A percentile compares a stretch with the other conserved stretches of the same genome.
phyloP scores from a whole-genome alignment of 2,113 vertebrate genomes.

The Trematocara unimaculatum region DNA sequence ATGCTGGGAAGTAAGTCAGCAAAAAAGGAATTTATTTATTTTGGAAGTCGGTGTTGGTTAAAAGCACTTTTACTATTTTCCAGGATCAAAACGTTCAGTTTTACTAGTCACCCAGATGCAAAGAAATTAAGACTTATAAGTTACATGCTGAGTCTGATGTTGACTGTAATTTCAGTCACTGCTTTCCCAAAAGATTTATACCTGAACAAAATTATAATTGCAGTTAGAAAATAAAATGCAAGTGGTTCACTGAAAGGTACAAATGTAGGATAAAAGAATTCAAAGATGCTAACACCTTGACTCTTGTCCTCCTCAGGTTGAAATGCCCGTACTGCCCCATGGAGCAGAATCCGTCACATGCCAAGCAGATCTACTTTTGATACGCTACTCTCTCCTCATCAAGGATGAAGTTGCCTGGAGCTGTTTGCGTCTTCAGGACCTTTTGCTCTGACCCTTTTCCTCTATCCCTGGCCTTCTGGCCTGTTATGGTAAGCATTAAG shows the following conservation, averaged over 20 bases:
- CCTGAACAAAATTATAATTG: neutral
- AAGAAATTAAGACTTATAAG: neutral
- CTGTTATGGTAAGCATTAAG: constrained; percentile 56
- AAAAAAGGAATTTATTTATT: neutral
- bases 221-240: neutral
- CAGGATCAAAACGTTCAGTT: neutral
- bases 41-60: neutral
- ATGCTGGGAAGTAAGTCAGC: constrained; percentile 81
- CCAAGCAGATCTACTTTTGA: constrained; percentile 90
- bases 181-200: neutral
- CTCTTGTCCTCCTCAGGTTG: constrained; percentile 66
- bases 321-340: constrained; percentile 91
- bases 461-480: constrained; percentile 40
- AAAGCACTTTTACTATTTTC: neutral
- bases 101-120: neutral
- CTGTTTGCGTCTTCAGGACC: constrained; percentile 43
- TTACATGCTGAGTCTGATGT: neutral
- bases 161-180: neutral
- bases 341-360: constrained; percentile 89
- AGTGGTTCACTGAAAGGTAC: neutral
- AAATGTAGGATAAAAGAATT: neutral
- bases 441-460: constrained; percentile 40
- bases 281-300: neutral
- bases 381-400: constrained; percentile 21
- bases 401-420: constrained; percentile 57